phyloP scores from a whole-genome alignment of 1,140 invertebrate species.

The Schlechtendalia chinensis region DNA sequence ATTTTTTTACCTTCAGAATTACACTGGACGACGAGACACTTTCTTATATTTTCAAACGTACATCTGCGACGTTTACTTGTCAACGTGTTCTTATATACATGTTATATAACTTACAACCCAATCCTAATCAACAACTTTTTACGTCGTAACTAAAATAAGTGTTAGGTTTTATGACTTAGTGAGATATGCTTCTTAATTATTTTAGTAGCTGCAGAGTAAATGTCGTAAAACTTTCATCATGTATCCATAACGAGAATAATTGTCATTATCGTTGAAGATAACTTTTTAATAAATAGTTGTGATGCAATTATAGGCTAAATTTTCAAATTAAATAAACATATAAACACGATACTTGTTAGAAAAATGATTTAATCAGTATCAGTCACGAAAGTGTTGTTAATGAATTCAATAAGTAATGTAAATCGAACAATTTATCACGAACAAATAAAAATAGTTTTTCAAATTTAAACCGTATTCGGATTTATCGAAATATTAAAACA shows the following conservation, averaged over 20 bases:
- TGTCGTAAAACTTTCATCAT: neutral
- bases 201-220: neutral
- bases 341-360: neutral
- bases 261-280: constrained; percentile 18
- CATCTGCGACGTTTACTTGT: neutral
- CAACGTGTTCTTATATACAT: neutral
- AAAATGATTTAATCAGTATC: neutral
- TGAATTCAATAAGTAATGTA: too few species aligned
- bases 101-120: too few species aligned
- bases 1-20: neutral
- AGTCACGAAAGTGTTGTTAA: too few species aligned
- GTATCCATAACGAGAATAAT: neutral
- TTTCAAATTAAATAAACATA: neutral
- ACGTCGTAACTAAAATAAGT: too few species aligned
- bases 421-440: too few species aligned
- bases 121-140: too few species aligned
- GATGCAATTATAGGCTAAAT: constrained; percentile 19
- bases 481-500: too few species aligned
- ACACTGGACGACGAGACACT: neutral
- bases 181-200: too few species aligned
- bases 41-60: neutral
- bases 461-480: too few species aligned
- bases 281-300: neutral
- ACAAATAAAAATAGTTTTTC: too few species aligned
- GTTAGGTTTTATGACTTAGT: too few species aligned